Conservation (phyloP, 92 coral and sea anemone species). For the Scolanthus callimorphus region DNA sequence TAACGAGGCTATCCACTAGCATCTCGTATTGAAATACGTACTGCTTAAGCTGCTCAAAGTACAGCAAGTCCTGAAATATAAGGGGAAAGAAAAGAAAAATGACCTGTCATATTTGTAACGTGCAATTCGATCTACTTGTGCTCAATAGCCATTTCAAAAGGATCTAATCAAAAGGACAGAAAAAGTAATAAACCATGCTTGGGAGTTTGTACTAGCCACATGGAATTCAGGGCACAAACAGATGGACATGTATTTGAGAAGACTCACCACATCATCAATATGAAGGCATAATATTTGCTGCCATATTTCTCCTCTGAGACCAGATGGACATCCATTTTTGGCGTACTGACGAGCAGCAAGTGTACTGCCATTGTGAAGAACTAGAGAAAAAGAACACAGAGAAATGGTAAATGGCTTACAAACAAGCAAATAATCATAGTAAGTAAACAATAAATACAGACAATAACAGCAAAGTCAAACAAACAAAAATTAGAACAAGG, state of each 20-base stretch:
- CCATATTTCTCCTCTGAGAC: slow-evolving; percentile 93
- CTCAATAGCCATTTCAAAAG: too few relatives aligned
- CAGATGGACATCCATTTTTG: slow-evolving; percentile 86
- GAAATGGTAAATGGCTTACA: background rate
- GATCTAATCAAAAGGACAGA: too few relatives aligned
- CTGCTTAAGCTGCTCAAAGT: slow-evolving; percentile 91
- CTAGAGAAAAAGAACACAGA: slow-evolving; percentile 20
- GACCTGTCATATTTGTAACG: too few relatives aligned
- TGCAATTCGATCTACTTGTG: too few relatives aligned
- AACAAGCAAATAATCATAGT: too few relatives aligned
- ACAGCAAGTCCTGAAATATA: slow-evolving; percentile 64
- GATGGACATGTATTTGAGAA: too few relatives aligned
- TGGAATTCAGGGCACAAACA: too few relatives aligned
- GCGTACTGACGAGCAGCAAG: slow-evolving; percentile 94
- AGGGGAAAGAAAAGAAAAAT: background rate
- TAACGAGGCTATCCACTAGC: slow-evolving; percentile 90
- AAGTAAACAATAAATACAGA: too few relatives aligned
- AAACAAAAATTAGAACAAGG: too few relatives aligned
- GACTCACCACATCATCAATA: slow-evolving; percentile 74
- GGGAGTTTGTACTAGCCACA: too few relatives aligned
- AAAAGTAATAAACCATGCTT: too few relatives aligned
- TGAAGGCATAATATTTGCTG: slow-evolving; percentile 73
- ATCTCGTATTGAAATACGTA: slow-evolving; percentile 87
- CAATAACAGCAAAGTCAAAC: too few relatives aligned
- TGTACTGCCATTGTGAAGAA: slow-evolving; percentile 73